Evolutionary conservation across 2,113 vertebrate genomes (phyloP).

Genomic region (Dendropsophus ebraccatus): DNA sequence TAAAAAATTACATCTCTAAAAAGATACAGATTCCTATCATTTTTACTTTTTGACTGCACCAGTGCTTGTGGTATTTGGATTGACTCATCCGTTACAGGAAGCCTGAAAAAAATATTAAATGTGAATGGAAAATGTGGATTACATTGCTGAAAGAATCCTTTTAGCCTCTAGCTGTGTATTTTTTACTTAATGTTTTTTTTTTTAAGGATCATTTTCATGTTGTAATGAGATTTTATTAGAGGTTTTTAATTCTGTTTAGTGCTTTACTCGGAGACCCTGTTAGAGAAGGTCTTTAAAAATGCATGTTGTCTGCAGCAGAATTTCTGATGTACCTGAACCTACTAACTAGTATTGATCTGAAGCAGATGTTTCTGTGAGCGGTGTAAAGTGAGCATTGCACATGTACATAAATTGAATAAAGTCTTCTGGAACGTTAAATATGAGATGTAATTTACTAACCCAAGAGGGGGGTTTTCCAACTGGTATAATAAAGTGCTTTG

Average conservation of each 20-base stretch:
- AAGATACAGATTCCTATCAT: not conserved
- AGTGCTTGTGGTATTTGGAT: not conserved
- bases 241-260: constrained; percentile 42
- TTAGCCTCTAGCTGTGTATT: not conserved
- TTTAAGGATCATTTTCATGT: not conserved
- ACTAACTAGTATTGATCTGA: not conserved
- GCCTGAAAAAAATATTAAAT: not conserved
- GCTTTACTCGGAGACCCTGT: not conserved
- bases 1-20: too few species aligned
- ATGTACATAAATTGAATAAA: not conserved
- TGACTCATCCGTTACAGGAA: not conserved
- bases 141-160: not conserved
- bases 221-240: constrained; percentile 9
- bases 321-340: not conserved
- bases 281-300: not conserved
- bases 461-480: not conserved
- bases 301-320: not conserved
- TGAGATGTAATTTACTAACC: not conserved
- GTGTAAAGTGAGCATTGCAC: not conserved
- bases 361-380: not conserved
- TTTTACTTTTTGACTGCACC: not conserved
- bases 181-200: not conserved
- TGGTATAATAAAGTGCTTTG: too few species aligned
- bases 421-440: not conserved
- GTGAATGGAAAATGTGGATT: not conserved